Evolutionary conservation across 2,888 invertebrate genomes (phyloP), one percentile per base, ranked within the genome.

Genomic region (Subacronicta megacephala): DNA sequence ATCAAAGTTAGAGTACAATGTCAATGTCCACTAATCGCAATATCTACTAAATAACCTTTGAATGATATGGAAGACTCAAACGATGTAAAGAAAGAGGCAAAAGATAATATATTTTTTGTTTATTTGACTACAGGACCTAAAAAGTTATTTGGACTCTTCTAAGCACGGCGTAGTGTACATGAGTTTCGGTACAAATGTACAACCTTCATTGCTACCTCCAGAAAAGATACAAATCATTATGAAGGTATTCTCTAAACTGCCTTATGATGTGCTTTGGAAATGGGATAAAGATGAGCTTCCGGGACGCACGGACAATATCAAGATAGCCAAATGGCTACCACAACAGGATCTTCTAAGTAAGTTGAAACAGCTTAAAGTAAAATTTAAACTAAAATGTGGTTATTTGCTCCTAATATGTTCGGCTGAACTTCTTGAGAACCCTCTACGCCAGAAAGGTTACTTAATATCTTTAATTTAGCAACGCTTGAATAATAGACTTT

Each of bases 231-330:
- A 87, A 47, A 74, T 61, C 0, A 64, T 94, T 0, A 20, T 88
- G 0, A 77, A 80, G 9, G 89, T 85, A 0, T 89, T 94, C 47
- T 87, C 89, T 0, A 70, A 83, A 36, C 67, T 94, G 44, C 90
- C 90, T 6, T 93, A 94, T 42, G 82, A 89, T 49, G 83, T 95
- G 3, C 50, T 95, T 9, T 93, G 90, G 91, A 94, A 93, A 71
- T 93, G 88, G 88, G 88, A 91, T 51, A 77, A 70, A 1, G 90
- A 90, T 18, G 78, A 72, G n/a, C 58, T 93, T 38, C 83, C 84
- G 0, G 86, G 77, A 31, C 70, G 75, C 12, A 79, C 93, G 0
- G 42, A 77, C 7, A 95, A 94, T 45, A 87, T 95, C 0, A 88
- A 72, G 46, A 77, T 91, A 35, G 79, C 77, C 1, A 91, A 91